A percentile compares a stretch with the other conserved stretches of the same genome.
These are phyloP conservation scores for Molorchus minor DNA, from an alignment of 2,888 invertebrate species.

Conservation along the genomic window DNA sequence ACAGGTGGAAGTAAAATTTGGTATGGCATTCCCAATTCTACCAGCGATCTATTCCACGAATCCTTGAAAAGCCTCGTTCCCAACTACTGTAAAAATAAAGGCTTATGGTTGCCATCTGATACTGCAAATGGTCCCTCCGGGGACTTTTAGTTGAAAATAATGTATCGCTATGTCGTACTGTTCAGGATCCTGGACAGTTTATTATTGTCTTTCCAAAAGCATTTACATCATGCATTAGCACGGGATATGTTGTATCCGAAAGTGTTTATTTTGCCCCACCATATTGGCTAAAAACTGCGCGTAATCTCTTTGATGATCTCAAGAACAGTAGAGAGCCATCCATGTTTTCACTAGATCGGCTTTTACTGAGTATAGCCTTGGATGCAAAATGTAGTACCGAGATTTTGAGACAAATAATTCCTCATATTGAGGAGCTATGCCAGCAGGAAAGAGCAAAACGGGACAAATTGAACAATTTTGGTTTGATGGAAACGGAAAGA, in stretches of 20 bases:
- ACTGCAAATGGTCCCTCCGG: constrained; percentile 94
- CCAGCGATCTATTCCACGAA: constrained; percentile 77
- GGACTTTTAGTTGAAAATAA: constrained; percentile 76
- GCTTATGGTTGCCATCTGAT: constrained; percentile 90
- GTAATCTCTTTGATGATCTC: constrained; percentile 79
- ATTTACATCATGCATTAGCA: constrained; percentile 87
- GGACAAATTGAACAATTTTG: constrained; percentile 70
- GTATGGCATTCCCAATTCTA: constrained; percentile 86
- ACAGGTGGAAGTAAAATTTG: constrained; percentile 89
- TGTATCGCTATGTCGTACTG: constrained; percentile 80
- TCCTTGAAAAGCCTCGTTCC: constrained; percentile 82
- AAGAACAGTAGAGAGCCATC: constrained; percentile 87
- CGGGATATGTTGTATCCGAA: constrained; percentile 89
- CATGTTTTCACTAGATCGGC: constrained; percentile 86
- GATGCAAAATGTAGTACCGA: constrained; percentile 30
- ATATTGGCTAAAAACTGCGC: constrained; percentile 79
- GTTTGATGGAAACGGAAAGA: constrained; percentile 72
- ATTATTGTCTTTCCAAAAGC: constrained; percentile 90
- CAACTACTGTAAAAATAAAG: constrained; percentile 81
- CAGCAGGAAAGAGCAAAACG: constrained; percentile 73
- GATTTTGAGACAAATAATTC: constrained; percentile 66
- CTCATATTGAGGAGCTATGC: constrained; percentile 69
- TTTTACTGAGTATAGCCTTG: constrained; percentile 76
- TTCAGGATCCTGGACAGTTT: constrained; percentile 89
- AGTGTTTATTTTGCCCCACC: constrained; percentile 90